Conservation (phyloP, 2,113 vertebrate species). For the Paramisgurnus dabryanus region DNA sequence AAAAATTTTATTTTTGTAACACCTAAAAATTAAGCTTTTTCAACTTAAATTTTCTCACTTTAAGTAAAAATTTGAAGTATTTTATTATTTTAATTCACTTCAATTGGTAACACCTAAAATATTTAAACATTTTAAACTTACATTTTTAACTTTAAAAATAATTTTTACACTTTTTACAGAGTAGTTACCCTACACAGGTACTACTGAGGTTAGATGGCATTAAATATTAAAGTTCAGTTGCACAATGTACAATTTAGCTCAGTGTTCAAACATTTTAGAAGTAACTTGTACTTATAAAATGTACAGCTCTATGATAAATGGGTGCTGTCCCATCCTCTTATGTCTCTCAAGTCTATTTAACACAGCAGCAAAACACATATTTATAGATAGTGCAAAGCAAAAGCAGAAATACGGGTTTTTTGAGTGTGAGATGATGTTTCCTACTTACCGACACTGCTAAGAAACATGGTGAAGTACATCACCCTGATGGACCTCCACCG, state of each 20-base stretch:
- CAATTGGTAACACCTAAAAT: too few relatives aligned
- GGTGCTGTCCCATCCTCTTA: neutral
- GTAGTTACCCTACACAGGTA: neutral
- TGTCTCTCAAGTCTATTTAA: neutral
- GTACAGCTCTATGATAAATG: neutral
- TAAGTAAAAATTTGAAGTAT: too few relatives aligned
- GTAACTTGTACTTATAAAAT: neutral
- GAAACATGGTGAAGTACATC: conserved; percentile 98
- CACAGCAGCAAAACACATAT: neutral
- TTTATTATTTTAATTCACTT: too few relatives aligned
- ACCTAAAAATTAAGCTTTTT: too few relatives aligned
- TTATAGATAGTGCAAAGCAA: too few relatives aligned
- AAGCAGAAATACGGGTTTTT: neutral
- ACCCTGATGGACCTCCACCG: conserved; percentile 92
- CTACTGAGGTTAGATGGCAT: neutral
- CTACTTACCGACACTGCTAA: conserved; percentile 92
- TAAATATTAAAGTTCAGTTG: neutral
- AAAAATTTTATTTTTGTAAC: too few relatives aligned
- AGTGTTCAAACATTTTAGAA: neutral
- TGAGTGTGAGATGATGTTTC: neutral
- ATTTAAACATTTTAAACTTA: too few relatives aligned
- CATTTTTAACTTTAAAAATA: too few relatives aligned
- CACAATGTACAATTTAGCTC: neutral
- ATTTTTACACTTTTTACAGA: too few relatives aligned
- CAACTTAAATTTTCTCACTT: too few relatives aligned